phyloP scores from a whole-genome alignment of 2,797 vertebrate species.

The Peromyscus melanophrys region DNA sequence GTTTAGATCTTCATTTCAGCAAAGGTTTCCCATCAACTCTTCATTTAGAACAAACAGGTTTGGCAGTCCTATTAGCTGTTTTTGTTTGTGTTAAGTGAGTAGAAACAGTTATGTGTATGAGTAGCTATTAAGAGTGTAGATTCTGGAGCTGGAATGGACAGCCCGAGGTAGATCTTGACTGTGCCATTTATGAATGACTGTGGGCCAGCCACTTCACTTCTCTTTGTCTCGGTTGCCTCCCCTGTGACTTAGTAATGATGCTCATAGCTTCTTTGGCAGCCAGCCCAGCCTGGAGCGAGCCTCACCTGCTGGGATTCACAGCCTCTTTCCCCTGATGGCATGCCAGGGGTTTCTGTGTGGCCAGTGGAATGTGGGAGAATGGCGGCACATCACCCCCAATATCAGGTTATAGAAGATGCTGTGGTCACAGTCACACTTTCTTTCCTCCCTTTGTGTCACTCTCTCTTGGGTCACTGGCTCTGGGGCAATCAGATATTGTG shows the following conservation, averaged over 20 bases:
- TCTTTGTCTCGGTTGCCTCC: not conserved
- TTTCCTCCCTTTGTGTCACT: not conserved
- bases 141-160: slow-evolving; percentile 3
- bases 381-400: not conserved
- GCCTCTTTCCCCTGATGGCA: not conserved
- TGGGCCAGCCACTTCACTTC: not conserved
- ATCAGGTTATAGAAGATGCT: not conserved
- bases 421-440: not conserved
- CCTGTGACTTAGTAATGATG: not conserved
- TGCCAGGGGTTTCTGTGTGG: not conserved
- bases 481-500: not conserved
- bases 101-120: not conserved
- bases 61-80: not conserved
- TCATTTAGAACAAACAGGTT: slow-evolving; percentile 11
- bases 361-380: not conserved
- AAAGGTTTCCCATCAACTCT: not conserved
- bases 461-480: not conserved
- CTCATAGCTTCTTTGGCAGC: not conserved
- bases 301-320: not conserved
- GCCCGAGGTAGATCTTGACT: not conserved
- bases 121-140: not conserved
- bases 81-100: not conserved
- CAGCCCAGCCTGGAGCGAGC: not conserved
- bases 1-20: slow-evolving; percentile 32
- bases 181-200: slow-evolving; percentile 12